Percentiles rank a stretch among this genome's conserved stretches.
Conservation (phyloP, 2,888 invertebrate species). For the Ectemnius continuus region DNA sequence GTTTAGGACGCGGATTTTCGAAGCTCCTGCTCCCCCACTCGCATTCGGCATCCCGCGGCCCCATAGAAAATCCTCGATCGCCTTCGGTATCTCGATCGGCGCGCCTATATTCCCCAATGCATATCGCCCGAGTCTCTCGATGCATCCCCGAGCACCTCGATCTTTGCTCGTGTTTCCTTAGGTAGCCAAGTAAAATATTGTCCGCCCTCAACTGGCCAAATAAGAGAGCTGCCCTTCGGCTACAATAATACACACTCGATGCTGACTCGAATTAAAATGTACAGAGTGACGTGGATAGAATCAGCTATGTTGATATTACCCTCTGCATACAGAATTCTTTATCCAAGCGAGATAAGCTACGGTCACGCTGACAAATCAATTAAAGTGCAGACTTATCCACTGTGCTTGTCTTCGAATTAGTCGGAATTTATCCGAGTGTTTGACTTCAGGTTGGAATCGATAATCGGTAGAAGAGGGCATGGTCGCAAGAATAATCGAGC, state of each 20-base stretch:
- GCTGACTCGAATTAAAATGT: too few relatives aligned
- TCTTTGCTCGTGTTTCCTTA: constrained; percentile 18
- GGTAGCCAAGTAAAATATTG: constrained; percentile 12
- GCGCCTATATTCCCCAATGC: constrained; percentile 27
- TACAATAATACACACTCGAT: too few relatives aligned
- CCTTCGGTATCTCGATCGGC: constrained; percentile 33
- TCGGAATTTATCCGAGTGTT: neutral
- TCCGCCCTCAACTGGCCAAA: too few relatives aligned
- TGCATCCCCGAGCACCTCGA: constrained; percentile 3
- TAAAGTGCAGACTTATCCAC: too few relatives aligned
- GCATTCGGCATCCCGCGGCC: constrained; percentile 31
- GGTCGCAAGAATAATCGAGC: constrained; percentile 5
- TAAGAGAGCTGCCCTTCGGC: too few relatives aligned
- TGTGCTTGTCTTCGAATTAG: neutral
- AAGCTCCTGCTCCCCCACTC: constrained; percentile 41
- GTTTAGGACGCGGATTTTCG: constrained; percentile 60
- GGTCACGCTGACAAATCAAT: too few relatives aligned
- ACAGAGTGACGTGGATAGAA: too few relatives aligned
- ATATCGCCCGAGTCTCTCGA: neutral
- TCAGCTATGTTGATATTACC: too few relatives aligned
- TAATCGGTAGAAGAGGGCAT: neutral
- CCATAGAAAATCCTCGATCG: constrained; percentile 47
- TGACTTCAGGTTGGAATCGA: neutral
- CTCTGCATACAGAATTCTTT: too few relatives aligned
- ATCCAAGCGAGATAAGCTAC: too few relatives aligned